These are phyloP conservation scores for Crambe crambe DNA, from an alignment of 37 sponge, comb jelly and placozoan species.

Conservation along the genomic window DNA sequence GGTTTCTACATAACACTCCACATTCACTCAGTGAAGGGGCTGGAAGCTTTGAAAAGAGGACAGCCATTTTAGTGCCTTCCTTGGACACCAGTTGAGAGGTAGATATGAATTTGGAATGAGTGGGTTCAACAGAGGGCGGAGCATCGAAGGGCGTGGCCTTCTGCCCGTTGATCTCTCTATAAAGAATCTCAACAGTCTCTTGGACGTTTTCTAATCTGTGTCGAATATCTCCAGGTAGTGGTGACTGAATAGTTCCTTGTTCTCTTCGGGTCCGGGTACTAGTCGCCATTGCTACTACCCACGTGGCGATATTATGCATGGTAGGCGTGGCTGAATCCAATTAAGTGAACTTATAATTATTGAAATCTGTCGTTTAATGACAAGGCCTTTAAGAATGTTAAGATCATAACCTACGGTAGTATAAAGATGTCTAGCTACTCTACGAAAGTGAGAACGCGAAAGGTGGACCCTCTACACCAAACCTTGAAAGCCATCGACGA, in stretches of 20 bases:
- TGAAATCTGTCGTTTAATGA: too few species aligned
- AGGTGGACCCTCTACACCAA: constrained; percentile 42
- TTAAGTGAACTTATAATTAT: too few species aligned
- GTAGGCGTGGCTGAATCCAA: too few species aligned
- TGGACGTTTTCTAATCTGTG: constrained; percentile 40
- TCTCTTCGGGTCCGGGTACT: too few species aligned
- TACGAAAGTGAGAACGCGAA: constrained; percentile 29
- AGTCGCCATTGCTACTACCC: too few species aligned
- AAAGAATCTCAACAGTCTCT: constrained; percentile 23
- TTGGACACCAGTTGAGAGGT: constrained; percentile 27
- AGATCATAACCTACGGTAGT: too few species aligned
- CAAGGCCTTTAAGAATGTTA: too few species aligned
- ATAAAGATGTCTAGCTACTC: too few species aligned
- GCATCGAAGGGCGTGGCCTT: background rate
- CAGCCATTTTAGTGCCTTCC: constrained; percentile 47
- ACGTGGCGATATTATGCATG: too few species aligned
- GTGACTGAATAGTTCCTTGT: too few species aligned
- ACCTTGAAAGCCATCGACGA: constrained; percentile 20
- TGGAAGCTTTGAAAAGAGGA: constrained; percentile 56
- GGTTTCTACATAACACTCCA: constrained; percentile 15
- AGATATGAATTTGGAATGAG: constrained; percentile 14
- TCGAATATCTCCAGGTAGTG: constrained; percentile 13
- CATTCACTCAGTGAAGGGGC: constrained; percentile 38
- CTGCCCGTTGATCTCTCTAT: constrained; percentile 38
- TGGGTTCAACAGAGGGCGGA: background rate